Percentiles rank a stretch among this genome's conserved stretches.
These are phyloP conservation scores for Papilio dardanus DNA, from an alignment of 1,140 invertebrate species.

Conservation along the genomic window DNA sequence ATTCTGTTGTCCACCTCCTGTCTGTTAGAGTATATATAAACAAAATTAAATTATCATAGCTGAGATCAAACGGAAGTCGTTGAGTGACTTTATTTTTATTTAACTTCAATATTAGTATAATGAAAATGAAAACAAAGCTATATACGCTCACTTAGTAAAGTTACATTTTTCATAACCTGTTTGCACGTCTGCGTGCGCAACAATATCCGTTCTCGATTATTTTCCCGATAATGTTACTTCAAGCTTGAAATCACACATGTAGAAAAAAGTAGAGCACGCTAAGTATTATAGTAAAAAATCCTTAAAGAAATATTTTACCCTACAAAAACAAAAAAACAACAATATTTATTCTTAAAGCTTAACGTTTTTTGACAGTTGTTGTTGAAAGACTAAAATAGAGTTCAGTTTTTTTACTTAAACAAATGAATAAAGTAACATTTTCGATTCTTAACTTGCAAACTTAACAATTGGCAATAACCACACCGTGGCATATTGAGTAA, in stretches of 20 bases:
- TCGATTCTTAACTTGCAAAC: conserved; percentile 5
- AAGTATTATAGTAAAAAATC: too few relatives aligned
- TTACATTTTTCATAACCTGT: neutral
- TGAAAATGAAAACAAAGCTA: too few relatives aligned
- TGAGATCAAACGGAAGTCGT: too few relatives aligned
- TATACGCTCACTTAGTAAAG: neutral
- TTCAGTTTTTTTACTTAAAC: neutral
- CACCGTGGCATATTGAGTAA: conserved; percentile 22
- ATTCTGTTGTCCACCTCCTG: too few relatives aligned
- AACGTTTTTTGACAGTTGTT: neutral
- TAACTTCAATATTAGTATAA: too few relatives aligned
- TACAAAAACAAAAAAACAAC: neutral
- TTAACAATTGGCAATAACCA: conserved; percentile 29
- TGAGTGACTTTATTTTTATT: too few relatives aligned
- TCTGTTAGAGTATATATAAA: too few relatives aligned
- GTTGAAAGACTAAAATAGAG: neutral
- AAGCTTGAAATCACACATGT: conserved; percentile 10
- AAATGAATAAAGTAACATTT: neutral
- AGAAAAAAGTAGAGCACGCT: conserved; percentile 11
- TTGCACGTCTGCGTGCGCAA: neutral
- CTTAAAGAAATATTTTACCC: too few relatives aligned
- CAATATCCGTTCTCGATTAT: conserved; percentile 17
- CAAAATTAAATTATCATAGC: too few relatives aligned
- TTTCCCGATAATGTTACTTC: conserved; percentile 17
- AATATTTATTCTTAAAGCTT: too few relatives aligned